These are phyloP conservation scores for Danio kyathit DNA, from an alignment of 2,797 vertebrate genomes.

Conservation along the genomic window DNA sequence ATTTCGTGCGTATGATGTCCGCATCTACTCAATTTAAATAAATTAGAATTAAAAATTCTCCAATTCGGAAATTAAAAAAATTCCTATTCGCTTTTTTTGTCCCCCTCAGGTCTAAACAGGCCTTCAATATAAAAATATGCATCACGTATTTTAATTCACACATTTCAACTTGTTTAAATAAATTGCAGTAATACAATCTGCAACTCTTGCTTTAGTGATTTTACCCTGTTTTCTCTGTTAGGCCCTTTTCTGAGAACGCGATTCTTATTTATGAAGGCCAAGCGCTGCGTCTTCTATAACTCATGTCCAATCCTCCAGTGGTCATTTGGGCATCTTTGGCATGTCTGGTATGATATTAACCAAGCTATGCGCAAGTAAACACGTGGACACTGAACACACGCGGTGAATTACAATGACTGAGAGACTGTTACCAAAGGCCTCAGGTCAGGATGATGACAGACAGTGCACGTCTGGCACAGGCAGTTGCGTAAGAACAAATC, in stretches of 20 bases:
- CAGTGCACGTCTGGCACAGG: slow-evolving; percentile 49
- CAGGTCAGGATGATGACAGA: slow-evolving; percentile 62
- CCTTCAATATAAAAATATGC: no score
- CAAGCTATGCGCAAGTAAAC: slow-evolving; percentile 73
- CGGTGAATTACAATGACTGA: slow-evolving; percentile 59
- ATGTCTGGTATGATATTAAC: slow-evolving; percentile 74
- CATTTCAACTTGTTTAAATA: background rate
- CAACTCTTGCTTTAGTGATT: background rate
- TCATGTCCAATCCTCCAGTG: slow-evolving; percentile 50
- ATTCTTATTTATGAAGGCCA: background rate
- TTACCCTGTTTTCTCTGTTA: background rate
- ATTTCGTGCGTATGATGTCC: background rate
- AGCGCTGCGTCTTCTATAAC: background rate
- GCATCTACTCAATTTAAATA: no score
- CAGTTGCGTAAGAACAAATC: slow-evolving; percentile 3
- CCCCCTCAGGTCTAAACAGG: no score
- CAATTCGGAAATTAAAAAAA: no score
- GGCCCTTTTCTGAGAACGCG: background rate
- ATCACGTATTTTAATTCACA: background rate
- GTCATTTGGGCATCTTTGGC: slow-evolving; percentile 70
- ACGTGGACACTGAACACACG: slow-evolving; percentile 75
- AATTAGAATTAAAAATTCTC: no score
- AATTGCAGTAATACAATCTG: background rate
- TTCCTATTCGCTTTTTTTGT: no score
- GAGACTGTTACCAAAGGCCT: slow-evolving; percentile 54